A percentile compares a stretch with the other conserved stretches of the same genome.
Evolutionary conservation across 2,888 invertebrate species (phyloP).

Genomic region (Cenopis cana): DNA sequence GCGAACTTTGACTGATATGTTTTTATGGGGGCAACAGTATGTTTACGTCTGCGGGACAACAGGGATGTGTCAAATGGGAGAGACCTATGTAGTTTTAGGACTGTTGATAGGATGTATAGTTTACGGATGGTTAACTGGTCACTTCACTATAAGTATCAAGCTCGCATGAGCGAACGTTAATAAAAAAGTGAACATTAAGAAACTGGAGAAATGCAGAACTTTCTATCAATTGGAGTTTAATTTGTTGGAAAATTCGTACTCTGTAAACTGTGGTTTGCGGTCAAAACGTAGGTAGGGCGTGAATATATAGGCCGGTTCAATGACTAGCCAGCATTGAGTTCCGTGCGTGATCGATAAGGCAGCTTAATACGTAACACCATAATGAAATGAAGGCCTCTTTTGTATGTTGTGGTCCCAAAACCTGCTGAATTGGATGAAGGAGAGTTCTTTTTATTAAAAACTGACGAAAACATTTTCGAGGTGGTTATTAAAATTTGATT

Average conservation of each 20-base stretch:
- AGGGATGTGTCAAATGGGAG: too few species aligned
- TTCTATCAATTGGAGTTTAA: conserved; percentile 23
- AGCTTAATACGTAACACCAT: not conserved
- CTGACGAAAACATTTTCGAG: not conserved
- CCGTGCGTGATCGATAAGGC: conserved; percentile 13
- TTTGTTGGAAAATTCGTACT: conserved; percentile 28
- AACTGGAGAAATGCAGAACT: not conserved
- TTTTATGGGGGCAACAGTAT: too few species aligned
- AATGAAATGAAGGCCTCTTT: not conserved
- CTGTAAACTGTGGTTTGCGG: conserved; percentile 34
- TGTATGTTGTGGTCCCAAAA: not conserved
- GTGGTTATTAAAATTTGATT: not conserved
- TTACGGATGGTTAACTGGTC: too few species aligned
- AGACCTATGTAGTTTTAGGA: too few species aligned
- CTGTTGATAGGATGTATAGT: too few species aligned
- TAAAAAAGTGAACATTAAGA: too few species aligned
- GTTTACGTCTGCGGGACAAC: too few species aligned
- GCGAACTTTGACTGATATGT: too few species aligned
- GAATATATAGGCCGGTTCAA: not conserved
- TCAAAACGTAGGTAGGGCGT: conserved; percentile 12
- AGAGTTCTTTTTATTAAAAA: not conserved
- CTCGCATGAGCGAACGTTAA: too few species aligned
- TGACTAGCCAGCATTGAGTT: not conserved
- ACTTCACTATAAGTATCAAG: too few species aligned
- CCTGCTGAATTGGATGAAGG: not conserved